Evolutionary conservation across 1,140 invertebrate species (phyloP).

Genomic region (Centruroides vittatus): DNA sequence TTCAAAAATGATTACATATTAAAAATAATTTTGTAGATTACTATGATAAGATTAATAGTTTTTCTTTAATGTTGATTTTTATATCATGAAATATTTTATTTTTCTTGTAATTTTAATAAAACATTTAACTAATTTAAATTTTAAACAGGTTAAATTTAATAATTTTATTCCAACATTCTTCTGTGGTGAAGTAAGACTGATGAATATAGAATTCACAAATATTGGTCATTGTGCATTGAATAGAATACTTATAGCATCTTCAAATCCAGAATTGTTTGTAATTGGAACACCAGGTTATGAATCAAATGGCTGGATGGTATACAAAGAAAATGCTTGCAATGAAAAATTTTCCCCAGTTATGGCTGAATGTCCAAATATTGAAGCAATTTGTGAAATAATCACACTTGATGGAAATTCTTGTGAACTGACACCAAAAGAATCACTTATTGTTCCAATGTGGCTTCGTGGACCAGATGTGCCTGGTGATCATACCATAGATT

Average conservation of each 20-base stretch:
- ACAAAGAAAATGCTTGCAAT: constrained; percentile 9
- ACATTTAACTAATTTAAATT: too few species aligned
- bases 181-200: constrained; percentile 51
- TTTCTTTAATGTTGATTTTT: too few species aligned
- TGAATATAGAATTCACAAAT: constrained; percentile 52
- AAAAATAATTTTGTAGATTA: too few species aligned
- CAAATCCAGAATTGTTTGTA: constrained; percentile 49
- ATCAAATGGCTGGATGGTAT: constrained; percentile 20
- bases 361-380: constrained; percentile 7
- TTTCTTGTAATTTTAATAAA: too few species aligned
- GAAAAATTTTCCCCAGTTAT: constrained; percentile 5
- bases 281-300: constrained; percentile 29
- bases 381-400: constrained; percentile 7
- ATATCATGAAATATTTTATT: too few species aligned
- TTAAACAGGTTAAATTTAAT: constrained; percentile 43
- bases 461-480: constrained; percentile 46
- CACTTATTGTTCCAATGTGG: constrained; percentile 45
- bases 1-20: too few species aligned
- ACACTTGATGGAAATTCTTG: constrained; percentile 24
- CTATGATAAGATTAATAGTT: too few species aligned
- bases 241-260: constrained; percentile 48
- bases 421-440: constrained; percentile 41
- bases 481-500: constrained; percentile 44
- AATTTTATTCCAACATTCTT: constrained; percentile 50
- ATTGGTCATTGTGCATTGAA: constrained; percentile 46